These are phyloP conservation scores for Lycophotia porphyrea DNA, from an alignment of 2,888 invertebrate genomes.

Conservation along the genomic window DNA sequence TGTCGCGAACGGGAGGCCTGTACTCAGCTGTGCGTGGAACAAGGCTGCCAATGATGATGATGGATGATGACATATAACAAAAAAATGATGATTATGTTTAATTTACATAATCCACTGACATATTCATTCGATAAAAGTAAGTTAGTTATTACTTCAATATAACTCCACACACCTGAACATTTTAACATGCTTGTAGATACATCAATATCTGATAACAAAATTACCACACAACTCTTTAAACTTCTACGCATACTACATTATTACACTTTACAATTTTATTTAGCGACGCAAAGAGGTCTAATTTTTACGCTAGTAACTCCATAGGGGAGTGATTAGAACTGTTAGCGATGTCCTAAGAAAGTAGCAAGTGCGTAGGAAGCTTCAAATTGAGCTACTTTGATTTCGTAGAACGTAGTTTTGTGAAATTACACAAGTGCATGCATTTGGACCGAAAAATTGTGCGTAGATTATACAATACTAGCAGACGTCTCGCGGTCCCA, in stretches of 20 bases:
- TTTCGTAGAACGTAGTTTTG: neutral
- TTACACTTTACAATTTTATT: conserved; percentile 46
- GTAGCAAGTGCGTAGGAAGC: conserved; percentile 37
- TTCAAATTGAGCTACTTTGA: conserved; percentile 22
- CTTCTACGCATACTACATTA: conserved; percentile 20
- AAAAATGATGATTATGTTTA: too few species aligned
- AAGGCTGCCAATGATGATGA: neutral
- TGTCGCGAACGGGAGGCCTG: neutral
- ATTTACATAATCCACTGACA: neutral
- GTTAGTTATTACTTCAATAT: neutral
- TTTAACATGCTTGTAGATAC: neutral
- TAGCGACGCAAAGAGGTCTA: conserved; percentile 44
- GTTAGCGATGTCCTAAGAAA: conserved; percentile 46
- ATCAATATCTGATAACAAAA: neutral
- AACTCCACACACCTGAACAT: neutral
- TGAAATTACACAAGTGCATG: neutral
- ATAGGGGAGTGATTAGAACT: conserved; percentile 46
- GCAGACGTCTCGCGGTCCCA: too few species aligned
- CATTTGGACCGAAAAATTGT: neutral
- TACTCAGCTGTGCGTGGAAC: neutral
- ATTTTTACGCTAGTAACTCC: conserved; percentile 45
- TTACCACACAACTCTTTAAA: conserved; percentile 8
- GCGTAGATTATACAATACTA: neutral
- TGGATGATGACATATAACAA: neutral
- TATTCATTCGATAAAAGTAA: neutral